Base-by-base conservation (phyloP, 2,797 vertebrate genomes). In the Botia kubotai region DNA sequence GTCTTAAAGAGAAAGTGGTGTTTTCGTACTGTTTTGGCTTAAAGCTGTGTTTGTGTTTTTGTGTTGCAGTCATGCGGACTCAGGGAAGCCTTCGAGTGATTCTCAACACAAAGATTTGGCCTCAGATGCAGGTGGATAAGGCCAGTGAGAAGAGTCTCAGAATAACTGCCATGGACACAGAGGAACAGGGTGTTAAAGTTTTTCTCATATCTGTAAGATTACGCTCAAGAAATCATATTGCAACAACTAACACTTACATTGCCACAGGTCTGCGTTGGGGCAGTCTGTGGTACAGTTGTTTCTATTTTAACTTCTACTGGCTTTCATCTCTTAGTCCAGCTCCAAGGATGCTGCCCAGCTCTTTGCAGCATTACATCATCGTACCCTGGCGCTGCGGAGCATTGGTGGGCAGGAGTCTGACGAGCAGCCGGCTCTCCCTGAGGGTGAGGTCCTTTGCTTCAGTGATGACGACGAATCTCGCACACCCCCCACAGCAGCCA, bases 111-210 rank as follows among this genome's bases (percentile, higher is more conserved):
- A 96, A 96, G 87, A 92, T 96, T 13, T 96, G 95, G 95, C 92
- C 95, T 1, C 95, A 95, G 89, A 96, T 96, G 95, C 95, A 96
- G 88, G 94, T 96, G 0, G 95, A 96, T 82, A 96, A 96, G 89
- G 95, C 95, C 87, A 95, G 95, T 0, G 95, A 96, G 87, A 96
- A 96, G 86, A 95, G 95, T 72, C 92, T 96, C 76, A 92, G 95
- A 8, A 94, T 96, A 90, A 96, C 95, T 0, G 95, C 95, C 73
- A 94, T 95, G 89, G 95, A 96, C 80, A 93, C 95, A 0, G 95
- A 96, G 88, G 95, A 96, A 89, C 95, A 96, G 87, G 95, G 94
- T 0, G 93, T 96, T 55, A 96, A 96, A 90, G 95, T 96, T 58
- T 96, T 96, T 81, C 93, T 96, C 63, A 95, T 96, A 89, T 95